Evolutionary conservation across 2,888 invertebrate species (phyloP), one percentile per base, ranked within the genome.

Genomic region (Campoletis raptor): DNA sequence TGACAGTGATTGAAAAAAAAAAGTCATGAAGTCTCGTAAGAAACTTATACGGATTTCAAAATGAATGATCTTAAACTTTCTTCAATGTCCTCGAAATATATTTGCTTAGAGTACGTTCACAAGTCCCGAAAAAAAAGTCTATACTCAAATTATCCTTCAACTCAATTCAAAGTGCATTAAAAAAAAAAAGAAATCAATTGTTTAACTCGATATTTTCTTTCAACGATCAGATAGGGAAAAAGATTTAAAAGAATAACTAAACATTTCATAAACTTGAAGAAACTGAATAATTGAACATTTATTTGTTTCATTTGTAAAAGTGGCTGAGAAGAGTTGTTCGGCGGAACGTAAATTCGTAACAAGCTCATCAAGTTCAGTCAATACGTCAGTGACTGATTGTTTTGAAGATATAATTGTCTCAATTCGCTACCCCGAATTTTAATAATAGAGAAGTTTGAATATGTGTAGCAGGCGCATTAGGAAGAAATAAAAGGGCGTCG

Each of bases 401-500:
- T 48, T 18, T 18, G 15, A 48, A 48, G 18, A 48, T 18, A 5
- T 18, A 48, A 3, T 30, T 24, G 15, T 61, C 30, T 30, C 12
- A 15, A 61, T 61, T 61, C 3, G 0, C 15, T 30, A 12, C 15
- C 30, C 5, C 10, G 7, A 61, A 61, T 61, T 48, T 48, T 48
- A 48, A 69, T n/a, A 72, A n/a, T n/a, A 9, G 52, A 52, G 48
- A 36, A 72, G 30, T n/a, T 15, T 21, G 18, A 21, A 12, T 54
- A 48, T 73, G 74, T 76, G 61, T 61, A 80, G 8, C n/a, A 52
- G n/a, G 52, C 66, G 36, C 30, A 40, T 61, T 78, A 30, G 42
- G 18, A 64, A 64, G 76, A 52, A 85, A 57, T 77, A 81, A 81
- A 66, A 66, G 66, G 77, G 42, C 57, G 21, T 61, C 42, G 48